These are phyloP conservation scores for Condylura cristata DNA, from an alignment of 2,113 vertebrate species.

Conservation along the genomic window DNA sequence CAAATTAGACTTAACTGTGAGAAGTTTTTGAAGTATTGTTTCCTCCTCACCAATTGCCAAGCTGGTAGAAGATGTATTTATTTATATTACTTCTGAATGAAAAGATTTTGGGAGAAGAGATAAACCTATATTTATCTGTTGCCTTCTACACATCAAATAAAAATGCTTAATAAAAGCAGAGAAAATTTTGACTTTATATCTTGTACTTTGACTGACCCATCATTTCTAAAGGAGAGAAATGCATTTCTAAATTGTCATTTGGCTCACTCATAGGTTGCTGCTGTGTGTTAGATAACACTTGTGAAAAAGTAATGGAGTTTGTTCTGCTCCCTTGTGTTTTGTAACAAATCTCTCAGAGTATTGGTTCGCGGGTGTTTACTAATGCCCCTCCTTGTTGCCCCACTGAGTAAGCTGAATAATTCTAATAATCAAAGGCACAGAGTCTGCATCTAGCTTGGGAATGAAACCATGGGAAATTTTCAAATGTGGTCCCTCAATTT, in stretches of 20 bases:
- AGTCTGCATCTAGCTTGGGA: constrained; percentile 77
- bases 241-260: constrained; percentile 75
- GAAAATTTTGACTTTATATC: constrained; percentile 70
- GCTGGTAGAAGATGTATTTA: background rate
- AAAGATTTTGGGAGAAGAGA: constrained; percentile 51
- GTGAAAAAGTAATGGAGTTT: constrained; percentile 67
- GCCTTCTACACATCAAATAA: background rate
- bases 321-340: constrained; percentile 56
- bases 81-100: constrained; percentile 62
- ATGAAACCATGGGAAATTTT: constrained; percentile 81
- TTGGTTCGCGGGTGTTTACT: constrained; percentile 35
- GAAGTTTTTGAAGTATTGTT: constrained; percentile 65
- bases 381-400: constrained; percentile 61
- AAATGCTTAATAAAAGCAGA: constrained; percentile 52
- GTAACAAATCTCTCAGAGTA: constrained; percentile 15
- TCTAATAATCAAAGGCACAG: constrained; percentile 77
- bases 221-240: constrained; percentile 72
- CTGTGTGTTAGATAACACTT: constrained; percentile 67
- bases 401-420: constrained; percentile 69
- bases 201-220: constrained; percentile 27
- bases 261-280: constrained; percentile 61
- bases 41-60: background rate
- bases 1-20: background rate
- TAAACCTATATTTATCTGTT: constrained; percentile 48
- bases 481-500: constrained; percentile 85